phyloP scores from a whole-genome alignment of 2,888 invertebrate species.

The Crossocerus cetratus region DNA sequence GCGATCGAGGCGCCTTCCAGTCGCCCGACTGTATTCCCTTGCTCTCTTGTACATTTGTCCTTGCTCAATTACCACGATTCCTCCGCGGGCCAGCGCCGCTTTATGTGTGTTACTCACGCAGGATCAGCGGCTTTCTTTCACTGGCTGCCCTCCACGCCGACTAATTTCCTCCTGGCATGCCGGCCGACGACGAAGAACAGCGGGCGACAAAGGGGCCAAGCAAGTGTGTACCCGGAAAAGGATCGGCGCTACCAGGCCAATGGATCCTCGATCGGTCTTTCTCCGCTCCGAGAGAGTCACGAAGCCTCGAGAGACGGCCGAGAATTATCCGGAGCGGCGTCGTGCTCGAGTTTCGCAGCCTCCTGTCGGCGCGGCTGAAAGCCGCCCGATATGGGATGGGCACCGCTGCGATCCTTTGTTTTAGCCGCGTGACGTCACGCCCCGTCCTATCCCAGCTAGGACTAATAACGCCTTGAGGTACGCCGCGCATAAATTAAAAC shows the following conservation, averaged over 20 bases:
- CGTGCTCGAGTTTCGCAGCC: constrained; percentile 35
- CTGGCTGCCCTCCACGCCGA: neutral
- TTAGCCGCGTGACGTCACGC: constrained; percentile 75
- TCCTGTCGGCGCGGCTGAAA: constrained; percentile 68
- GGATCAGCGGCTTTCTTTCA: neutral
- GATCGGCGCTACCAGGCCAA: neutral
- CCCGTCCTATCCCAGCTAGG: constrained; percentile 65
- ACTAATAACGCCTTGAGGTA: constrained; percentile 73
- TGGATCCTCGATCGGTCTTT: neutral
- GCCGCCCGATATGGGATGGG: constrained; percentile 63
- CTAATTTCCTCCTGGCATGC: neutral
- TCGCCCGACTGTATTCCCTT: constrained; percentile 47
- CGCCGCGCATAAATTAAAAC: constrained; percentile 75
- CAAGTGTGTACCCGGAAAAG: neutral
- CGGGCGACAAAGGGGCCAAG: neutral
- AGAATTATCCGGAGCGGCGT: constrained; percentile 18
- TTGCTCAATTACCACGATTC: constrained; percentile 58
- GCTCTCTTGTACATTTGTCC: constrained; percentile 25
- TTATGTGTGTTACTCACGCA: constrained; percentile 47
- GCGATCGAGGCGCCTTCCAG: constrained; percentile 60
- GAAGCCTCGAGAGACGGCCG: constrained; percentile 13
- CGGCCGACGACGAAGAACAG: neutral
- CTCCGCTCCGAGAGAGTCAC: neutral
- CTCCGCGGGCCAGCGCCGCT: constrained; percentile 44
- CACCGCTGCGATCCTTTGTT: constrained; percentile 71